Base-by-base conservation (phyloP, 2,888 invertebrate genomes). In the Mesorhabditis spiculigera region DNA sequence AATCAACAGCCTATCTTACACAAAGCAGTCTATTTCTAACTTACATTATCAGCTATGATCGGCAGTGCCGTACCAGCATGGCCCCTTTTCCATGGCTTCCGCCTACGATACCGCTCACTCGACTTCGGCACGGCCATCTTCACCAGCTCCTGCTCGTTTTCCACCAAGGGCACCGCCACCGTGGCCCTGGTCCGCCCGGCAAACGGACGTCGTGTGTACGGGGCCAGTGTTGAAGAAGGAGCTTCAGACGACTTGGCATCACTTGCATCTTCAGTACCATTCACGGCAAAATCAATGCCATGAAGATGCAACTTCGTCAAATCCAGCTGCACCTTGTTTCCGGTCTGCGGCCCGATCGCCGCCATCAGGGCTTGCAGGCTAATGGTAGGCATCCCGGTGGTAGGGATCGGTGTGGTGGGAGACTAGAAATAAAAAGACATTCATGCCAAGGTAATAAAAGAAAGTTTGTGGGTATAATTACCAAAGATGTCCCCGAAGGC, bases 81-180 rank as follows among this genome's bases (percentile, higher is more conserved):
- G 28, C 28, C 28, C 28, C 28, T 28, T 28, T 28, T 28, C 28
- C 28, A 28, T 28, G 28, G 28, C 3, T 28, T 28, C 28, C 28
- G 28, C 28, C 28, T 28, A 28, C 28, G 28, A 28, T 28, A 28
- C 3, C n/a, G 58, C n/a, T 50, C 58, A 50, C 10, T n/a, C 58
- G 58, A 50, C 58, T 10, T n/a, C 8, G 58, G 58, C n/a, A 50
- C 58, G 8, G 10, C 58, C 58, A 50, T 50, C n/a, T 50, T 50
- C n/a, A 50, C 58, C 58, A 50, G n/a, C 8, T n/a, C 58, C 58
- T 50, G 58, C 58, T 50, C 58, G n/a, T 50, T 50, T 10, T n/a
- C 58, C n/a, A 50, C 58, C n/a, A n/a, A 13, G n/a, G 58, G 58
- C n/a, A 50, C 58, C 58, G 58, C n/a, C 8, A 50, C 58, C 28